Conservation (phyloP, 2,888 invertebrate species). For the Sipunculus nudus region DNA sequence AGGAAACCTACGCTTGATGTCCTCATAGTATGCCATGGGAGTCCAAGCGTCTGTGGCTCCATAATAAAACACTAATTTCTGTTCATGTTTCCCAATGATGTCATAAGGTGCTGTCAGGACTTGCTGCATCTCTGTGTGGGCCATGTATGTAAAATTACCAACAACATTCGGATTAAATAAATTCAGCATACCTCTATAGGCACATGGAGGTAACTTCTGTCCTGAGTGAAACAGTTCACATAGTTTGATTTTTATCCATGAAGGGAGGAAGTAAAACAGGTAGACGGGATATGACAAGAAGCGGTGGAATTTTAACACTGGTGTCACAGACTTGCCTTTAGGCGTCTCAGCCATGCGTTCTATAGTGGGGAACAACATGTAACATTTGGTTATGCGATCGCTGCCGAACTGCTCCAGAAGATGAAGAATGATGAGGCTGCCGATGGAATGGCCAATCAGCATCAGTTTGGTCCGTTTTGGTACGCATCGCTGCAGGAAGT, state of each 20-base stretch:
- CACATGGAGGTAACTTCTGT: conserved; percentile 51
- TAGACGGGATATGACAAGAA: conserved; percentile 59
- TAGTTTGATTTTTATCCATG: neutral
- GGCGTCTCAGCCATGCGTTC: conserved; percentile 81
- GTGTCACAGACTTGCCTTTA: conserved; percentile 78
- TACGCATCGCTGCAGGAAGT: conserved; percentile 79
- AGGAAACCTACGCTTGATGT: conserved; percentile 74
- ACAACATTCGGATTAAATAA: conserved; percentile 54
- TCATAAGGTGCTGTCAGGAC: conserved; percentile 76
- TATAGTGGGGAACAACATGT: conserved; percentile 85
- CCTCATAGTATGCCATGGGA: conserved; percentile 77
- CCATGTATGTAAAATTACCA: conserved; percentile 53
- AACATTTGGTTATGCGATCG: conserved; percentile 67
- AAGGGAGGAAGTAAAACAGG: conserved; percentile 52
- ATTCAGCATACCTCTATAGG: conserved; percentile 54
- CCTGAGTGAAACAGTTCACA: too few relatives aligned
- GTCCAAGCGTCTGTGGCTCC: conserved; percentile 85
- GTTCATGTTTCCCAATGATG: conserved; percentile 71
- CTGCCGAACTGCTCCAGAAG: conserved; percentile 70
- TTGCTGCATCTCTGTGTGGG: conserved; percentile 76
- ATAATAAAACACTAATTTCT: conserved; percentile 82
- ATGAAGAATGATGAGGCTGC: conserved; percentile 83
- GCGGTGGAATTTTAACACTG: conserved; percentile 69
- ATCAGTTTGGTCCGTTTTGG: conserved; percentile 76
- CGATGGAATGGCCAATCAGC: conserved; percentile 90